Base-by-base conservation (phyloP, 1,140 invertebrate species). In the Drosophila nikananu region DNA sequence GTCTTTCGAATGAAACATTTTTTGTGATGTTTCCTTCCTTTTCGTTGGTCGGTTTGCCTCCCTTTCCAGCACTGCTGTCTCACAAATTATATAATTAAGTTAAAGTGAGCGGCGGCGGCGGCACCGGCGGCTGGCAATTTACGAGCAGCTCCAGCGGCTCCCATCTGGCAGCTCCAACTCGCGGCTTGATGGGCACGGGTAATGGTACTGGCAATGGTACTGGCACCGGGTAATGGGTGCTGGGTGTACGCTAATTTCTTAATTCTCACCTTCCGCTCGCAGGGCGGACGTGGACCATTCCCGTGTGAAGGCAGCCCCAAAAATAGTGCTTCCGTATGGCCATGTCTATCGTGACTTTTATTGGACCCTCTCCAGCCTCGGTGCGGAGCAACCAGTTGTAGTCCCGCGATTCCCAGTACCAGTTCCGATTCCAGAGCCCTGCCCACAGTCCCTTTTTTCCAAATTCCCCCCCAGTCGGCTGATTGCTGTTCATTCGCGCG, bases 231-330 rank as follows among this genome's bases (percentile, higher is more conserved):
- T 65, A 64, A 39, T 32, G 49, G 35, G 35, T 46, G n/a, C 51
- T 55, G 64, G 51, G 75, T 70, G 60, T 48, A 83, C 73, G 80
- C 77, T 91, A 91, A 91, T 91, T 91, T 91, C 89, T 91, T 91
- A 91, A 91, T 91, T 92, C 91, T 91, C 90, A 91, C 89, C 89
- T 91, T 91, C 89, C 89, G 89, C 80, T 92, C 58, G 68, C 82
- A 62, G 66, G 80, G 82, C 84, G 82, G 77, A 77, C 77, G 68
- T 67, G 70, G 52, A 46, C 84, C 68, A 63, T 65, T 78, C 65
- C 77, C 84, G 86, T 83, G 86, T 83, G 84, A 87, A 87, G 62
- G 48, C 54, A 60, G 61, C 62, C 68, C 63, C 70, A 76, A 86
- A 83, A 82, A 76, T 77, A 77, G 74, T 72, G 89, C 81, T 91